phyloP scores from a whole-genome alignment of 2,797 vertebrate genomes.

The Sebastes reedi region DNA sequence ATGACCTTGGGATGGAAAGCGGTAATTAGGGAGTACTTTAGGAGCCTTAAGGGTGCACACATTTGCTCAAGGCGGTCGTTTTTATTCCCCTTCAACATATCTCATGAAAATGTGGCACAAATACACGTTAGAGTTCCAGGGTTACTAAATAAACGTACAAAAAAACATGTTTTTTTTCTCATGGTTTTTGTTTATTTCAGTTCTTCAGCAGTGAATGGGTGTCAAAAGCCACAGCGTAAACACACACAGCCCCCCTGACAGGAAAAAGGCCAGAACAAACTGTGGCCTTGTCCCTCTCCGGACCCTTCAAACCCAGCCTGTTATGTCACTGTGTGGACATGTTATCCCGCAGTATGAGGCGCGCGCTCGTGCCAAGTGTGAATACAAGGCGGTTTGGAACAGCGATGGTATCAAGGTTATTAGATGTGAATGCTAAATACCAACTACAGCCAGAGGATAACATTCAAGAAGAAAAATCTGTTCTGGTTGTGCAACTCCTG shows the following conservation, averaged over 20 bases:
- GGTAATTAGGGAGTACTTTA: constrained; percentile 77
- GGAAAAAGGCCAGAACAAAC: constrained; percentile 73
- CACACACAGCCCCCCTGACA: constrained; percentile 64
- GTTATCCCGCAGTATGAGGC: constrained; percentile 43
- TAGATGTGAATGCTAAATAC: constrained; percentile 49
- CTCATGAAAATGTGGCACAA: constrained; percentile 68
- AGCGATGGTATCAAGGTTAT: constrained; percentile 45
- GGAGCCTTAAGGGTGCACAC: constrained; percentile 50
- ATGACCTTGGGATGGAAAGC: constrained; percentile 67
- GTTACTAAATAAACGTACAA: constrained; percentile 68
- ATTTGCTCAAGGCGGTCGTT: constrained; percentile 58
- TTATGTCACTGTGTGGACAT: constrained; percentile 63
- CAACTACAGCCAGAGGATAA: constrained; percentile 4
- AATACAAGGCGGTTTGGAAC: constrained; percentile 28
- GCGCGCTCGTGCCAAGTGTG: constrained; percentile 33
- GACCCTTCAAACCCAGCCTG: constrained; percentile 49
- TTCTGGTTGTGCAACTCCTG: background rate
- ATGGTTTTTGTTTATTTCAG: constrained; percentile 73
- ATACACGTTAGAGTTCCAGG: constrained; percentile 72
- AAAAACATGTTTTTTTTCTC: constrained; percentile 60
- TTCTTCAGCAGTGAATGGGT: constrained; percentile 64
- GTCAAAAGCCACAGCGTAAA: constrained; percentile 73
- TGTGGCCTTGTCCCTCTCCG: constrained; percentile 63
- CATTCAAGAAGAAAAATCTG: background rate
- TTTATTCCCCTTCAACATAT: constrained; percentile 58